These are phyloP conservation scores for Drosophila insularis DNA, from an alignment of 1,140 invertebrate species.

Conservation along the genomic window DNA sequence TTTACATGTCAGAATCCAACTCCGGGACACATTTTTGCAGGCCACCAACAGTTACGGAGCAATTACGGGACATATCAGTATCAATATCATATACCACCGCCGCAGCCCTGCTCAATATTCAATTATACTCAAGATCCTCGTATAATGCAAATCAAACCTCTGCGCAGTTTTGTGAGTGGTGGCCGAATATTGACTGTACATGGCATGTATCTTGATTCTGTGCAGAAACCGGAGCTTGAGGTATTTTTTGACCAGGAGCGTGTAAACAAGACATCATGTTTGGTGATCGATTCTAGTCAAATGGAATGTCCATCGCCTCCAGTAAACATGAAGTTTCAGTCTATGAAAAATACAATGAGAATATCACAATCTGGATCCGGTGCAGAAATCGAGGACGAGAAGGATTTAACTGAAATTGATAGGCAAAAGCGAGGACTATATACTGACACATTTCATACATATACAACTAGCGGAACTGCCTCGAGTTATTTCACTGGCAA, in stretches of 20 bases:
- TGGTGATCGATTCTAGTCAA: slow-evolving; percentile 92
- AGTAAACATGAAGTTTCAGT: slow-evolving; percentile 85
- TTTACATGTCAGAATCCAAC: slow-evolving; percentile 82
- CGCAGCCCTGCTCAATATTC: slow-evolving; percentile 85
- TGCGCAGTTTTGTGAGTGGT: slow-evolving; percentile 94
- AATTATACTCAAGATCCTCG: slow-evolving; percentile 96
- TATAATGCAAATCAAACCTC: slow-evolving; percentile 95
- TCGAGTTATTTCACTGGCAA: slow-evolving; percentile 42
- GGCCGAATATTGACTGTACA: slow-evolving; percentile 96
- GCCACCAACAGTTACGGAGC: slow-evolving; percentile 5
- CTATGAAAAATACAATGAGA: slow-evolving; percentile 22
- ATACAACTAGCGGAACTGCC: slow-evolving; percentile 38
- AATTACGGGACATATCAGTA: slow-evolving; percentile 47
- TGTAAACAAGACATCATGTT: slow-evolving; percentile 92
- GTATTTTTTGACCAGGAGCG: slow-evolving; percentile 83
- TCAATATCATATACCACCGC: slow-evolving; percentile 22
- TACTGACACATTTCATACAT: slow-evolving; percentile 50
- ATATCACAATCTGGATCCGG: background rate
- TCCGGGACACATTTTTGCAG: slow-evolving; percentile 55
- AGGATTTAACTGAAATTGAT: slow-evolving; percentile 14
- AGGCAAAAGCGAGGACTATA: slow-evolving; percentile 25
- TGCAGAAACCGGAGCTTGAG: slow-evolving; percentile 95
- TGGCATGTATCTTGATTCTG: slow-evolving; percentile 94
- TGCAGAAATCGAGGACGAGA: background rate
- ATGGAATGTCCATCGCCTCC: slow-evolving; percentile 98